Conservation (phyloP, 1,140 invertebrate genomes). For the Batillaria attramentaria region DNA sequence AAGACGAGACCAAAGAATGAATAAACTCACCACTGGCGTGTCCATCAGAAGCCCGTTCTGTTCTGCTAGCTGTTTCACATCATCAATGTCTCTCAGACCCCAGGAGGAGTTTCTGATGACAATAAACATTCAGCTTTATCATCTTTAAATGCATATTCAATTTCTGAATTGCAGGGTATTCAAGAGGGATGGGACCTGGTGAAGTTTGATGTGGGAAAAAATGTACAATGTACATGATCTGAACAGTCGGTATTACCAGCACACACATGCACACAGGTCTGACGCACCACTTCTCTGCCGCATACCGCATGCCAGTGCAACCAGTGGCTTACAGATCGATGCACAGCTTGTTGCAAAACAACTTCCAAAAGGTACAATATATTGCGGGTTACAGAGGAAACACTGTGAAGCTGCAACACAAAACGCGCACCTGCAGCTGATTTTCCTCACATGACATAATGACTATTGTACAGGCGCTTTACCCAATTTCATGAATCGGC, state of each 20-base stretch:
- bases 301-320: too few relatives aligned
- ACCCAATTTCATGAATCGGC: too few relatives aligned
- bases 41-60: slow-evolving; percentile 78
- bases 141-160: neutral
- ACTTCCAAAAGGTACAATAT: too few relatives aligned
- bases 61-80: slow-evolving; percentile 79
- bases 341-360: too few relatives aligned
- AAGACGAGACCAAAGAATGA: too few relatives aligned
- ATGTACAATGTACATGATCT: neutral
- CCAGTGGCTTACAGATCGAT: too few relatives aligned
- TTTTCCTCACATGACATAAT: too few relatives aligned
- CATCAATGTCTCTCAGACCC: slow-evolving; percentile 85
- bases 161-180: neutral
- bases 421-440: too few relatives aligned
- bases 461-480: too few relatives aligned
- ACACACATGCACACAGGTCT: neutral
- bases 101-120: slow-evolving; percentile 76
- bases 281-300: neutral
- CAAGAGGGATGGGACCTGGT: neutral
- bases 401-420: too few relatives aligned
- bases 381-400: too few relatives aligned
- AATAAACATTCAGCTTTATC: neutral
- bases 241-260: neutral
- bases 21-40: slow-evolving; percentile 73
- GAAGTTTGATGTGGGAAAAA: neutral